Base-by-base conservation (phyloP, 1,140 invertebrate genomes). In the Agrilus planipennis region DNA sequence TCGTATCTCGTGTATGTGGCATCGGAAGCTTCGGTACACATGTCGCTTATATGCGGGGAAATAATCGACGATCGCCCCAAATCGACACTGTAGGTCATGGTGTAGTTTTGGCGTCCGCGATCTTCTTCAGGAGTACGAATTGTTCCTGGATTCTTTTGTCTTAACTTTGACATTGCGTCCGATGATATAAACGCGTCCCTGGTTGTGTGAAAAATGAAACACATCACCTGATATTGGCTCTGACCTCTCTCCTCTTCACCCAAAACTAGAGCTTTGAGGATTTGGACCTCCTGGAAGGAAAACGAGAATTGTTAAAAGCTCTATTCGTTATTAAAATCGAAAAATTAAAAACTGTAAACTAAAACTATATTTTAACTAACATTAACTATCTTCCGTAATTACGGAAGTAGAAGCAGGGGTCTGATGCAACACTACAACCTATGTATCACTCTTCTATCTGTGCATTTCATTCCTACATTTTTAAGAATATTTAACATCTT, bases 161-260 rank as follows among this genome's bases (percentile, higher is more conserved):
- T 71, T n/a, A 95, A 64, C 65, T 94, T 94, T n/a, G 89, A 83
- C 86, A 96, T 94, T 12, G 90, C 90, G 67, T 94, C 91, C 11
- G 89, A 84, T 1, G 89, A 89, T 57, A 95, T 94, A 58, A 94
- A 94, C 51, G 92, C 86, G 53, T 88, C 81, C 64, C 89, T 89
- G 39, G 79, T 79, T 55, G 91, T 84, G 57, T 89, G 83, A 47
- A 81, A 84, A 1, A 93, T 76, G 63, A 94, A 95, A 62, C 91
- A 95, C 60, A 94, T 75, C 1, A 86, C 84, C 68, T 93, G 89
- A 60, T 85, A 86, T 50, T 88, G 84, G 53, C 77, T 83, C 60
- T 91, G 86, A 2, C 88, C 88, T 29, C 84, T 70, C 62, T 94
- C 91, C 61, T 94, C 89, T 60, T 94, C 91, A n/a, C 87, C 89